Evolutionary conservation across 2,888 invertebrate genomes (phyloP), one percentile per base, ranked within the genome.

Genomic region (Phymatocera aterrima): DNA sequence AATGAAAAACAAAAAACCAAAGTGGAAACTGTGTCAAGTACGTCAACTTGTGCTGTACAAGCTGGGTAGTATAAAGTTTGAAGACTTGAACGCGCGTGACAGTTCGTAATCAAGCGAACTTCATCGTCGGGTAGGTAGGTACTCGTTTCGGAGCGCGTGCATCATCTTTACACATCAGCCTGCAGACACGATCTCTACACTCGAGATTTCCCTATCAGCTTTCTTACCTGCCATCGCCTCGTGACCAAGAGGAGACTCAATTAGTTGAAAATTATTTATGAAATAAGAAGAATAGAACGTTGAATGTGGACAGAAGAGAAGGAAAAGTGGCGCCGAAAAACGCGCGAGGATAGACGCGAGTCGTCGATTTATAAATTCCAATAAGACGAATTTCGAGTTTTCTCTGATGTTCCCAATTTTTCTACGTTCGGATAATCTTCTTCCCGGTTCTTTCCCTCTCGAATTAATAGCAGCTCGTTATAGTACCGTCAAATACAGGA

Each of bases 51-150:
- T n/a, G n/a, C n/a, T n/a, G n/a, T n/a, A n/a, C n/a, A n/a, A n/a
- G n/a, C n/a, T n/a, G n/a, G n/a, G n/a, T n/a, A n/a, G n/a, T n/a
- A n/a, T n/a, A n/a, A n/a, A n/a, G n/a, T n/a, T n/a, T n/a, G n/a
- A 10, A 37, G 37, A 21, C 61, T 37, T 64, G 6, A 64, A 64
- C 61, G 61, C 61, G 24, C 61, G 61, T 64, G 61, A 64, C 61
- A 64, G 34, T 37, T 18, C 61, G 61, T 64, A 64, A 64, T 64
- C 61, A 64, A 31, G 61, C 18, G 28, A 64, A 64, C 61, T 37
- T n/a, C 61, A 37, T 64, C 5, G 18, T 64, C 15, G 21, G 28
- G 40, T n/a, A n/a, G n/a, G n/a, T n/a, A n/a, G n/a, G n/a, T n/a
- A n/a, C n/a, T n/a, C n/a, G n/a, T n/a, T n/a, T n/a, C n/a, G n/a